A percentile compares a stretch with the other conserved stretches of the same genome.
Conservation (phyloP, 1,140 invertebrate genomes). For the Drosophila nebulosa region DNA sequence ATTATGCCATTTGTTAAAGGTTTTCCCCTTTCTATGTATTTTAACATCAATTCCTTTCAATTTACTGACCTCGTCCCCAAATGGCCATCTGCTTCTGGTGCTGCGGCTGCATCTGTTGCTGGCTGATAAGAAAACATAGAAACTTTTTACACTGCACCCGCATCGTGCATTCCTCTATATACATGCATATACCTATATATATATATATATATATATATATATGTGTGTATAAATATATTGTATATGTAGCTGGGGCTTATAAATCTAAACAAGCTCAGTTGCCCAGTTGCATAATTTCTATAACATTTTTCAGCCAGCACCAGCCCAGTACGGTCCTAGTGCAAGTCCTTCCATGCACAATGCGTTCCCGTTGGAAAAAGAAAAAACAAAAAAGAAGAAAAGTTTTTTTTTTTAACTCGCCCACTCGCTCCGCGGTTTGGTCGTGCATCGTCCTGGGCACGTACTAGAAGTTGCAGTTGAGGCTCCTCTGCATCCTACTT, state of each 20-base stretch:
- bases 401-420: conserved; percentile 21
- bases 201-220: neutral
- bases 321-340: neutral
- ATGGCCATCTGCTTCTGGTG: neutral
- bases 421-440: conserved; percentile 22
- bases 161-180: no score
- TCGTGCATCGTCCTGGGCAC: conserved; percentile 34
- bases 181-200: neutral
- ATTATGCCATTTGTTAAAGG: neutral
- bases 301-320: conserved; percentile 14
- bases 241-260: conserved; percentile 39
- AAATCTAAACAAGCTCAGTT: conserved; percentile 57
- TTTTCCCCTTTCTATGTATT: conserved; percentile 4
- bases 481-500: neutral
- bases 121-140: conserved; percentile 25
- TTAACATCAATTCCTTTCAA: neutral
- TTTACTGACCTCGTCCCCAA: conserved; percentile 6
- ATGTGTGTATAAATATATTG: neutral
- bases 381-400: neutral
- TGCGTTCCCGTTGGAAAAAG: conserved; percentile 15
- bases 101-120: conserved; percentile 5
- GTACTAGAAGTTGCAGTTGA: conserved; percentile 15
- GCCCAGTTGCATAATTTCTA: conserved; percentile 53
- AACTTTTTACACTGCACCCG: neutral
- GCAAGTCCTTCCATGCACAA: conserved; percentile 26